Percentiles rank a stretch among this genome's conserved stretches.
phyloP scores from a whole-genome alignment of 2,113 vertebrate genomes.

The Sminthopsis crassicaudata region DNA sequence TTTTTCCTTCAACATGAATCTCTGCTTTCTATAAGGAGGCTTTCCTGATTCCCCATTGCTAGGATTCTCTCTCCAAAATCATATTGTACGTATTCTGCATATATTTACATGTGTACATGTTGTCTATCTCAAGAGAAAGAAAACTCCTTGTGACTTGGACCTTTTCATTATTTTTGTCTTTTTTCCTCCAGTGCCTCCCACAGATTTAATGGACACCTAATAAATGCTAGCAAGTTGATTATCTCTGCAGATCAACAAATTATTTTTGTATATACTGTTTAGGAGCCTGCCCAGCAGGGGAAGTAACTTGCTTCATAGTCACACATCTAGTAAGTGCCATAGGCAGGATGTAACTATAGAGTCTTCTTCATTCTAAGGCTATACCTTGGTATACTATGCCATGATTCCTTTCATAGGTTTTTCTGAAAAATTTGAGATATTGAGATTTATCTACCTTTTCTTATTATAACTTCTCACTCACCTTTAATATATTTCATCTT shows the following conservation, averaged over 20 bases:
- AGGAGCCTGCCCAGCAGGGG: not conserved
- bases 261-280: not conserved
- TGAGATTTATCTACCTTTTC: constrained; percentile 38
- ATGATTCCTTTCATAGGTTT: not conserved
- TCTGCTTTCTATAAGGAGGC: not conserved
- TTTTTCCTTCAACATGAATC: not conserved
- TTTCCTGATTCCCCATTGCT: not conserved
- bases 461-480: constrained; percentile 12
- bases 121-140: not conserved
- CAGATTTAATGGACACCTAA: not conserved
- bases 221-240: not conserved
- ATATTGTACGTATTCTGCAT: not conserved
- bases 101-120: not conserved
- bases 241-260: not conserved
- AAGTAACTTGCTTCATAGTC: not conserved
- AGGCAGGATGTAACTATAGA: not conserved
- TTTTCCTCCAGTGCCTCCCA: not conserved
- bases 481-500: constrained; percentile 33
- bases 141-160: not conserved
- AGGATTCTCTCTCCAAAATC: not conserved
- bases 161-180: not conserved
- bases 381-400: not conserved
- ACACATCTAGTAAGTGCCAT: not conserved
- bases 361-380: not conserved
- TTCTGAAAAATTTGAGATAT: constrained; percentile 28